Evolutionary conservation across 2,888 invertebrate species (phyloP).

Genomic region (Eugnorisma glareosa): DNA sequence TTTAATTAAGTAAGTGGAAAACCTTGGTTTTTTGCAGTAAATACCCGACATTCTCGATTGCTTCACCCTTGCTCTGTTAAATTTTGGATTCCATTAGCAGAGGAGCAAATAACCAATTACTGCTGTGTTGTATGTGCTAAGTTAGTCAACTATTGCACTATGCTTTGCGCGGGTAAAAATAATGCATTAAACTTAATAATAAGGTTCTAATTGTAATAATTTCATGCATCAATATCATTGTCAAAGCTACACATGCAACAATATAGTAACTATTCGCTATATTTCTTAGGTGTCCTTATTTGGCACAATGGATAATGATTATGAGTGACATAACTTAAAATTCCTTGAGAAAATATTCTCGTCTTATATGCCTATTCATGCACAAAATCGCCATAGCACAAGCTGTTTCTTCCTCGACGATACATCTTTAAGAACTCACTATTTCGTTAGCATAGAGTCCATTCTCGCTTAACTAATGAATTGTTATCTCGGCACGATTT

Average conservation of each 20-base stretch:
- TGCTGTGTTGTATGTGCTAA: slow-evolving; percentile 1
- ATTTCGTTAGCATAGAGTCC: slow-evolving; percentile 11
- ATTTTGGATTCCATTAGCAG: slow-evolving; percentile 25
- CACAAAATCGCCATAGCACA: slow-evolving; percentile 27
- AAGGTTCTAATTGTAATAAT: background rate
- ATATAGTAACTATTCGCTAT: background rate
- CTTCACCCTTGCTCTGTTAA: slow-evolving; percentile 15
- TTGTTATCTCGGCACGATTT: slow-evolving; percentile 34
- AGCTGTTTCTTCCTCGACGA: slow-evolving; percentile 9
- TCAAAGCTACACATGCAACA: background rate
- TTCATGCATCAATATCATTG: background rate
- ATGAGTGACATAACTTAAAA: background rate
- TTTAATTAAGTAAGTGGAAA: slow-evolving; percentile 43
- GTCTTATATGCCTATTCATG: slow-evolving; percentile 34
- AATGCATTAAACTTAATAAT: background rate
- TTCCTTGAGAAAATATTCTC: slow-evolving; percentile 11
- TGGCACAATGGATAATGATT: background rate
- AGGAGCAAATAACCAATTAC: slow-evolving; percentile 15
- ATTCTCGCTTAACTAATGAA: slow-evolving; percentile 18
- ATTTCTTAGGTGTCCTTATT: background rate
- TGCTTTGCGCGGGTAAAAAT: background rate
- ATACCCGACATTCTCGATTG: slow-evolving; percentile 19
- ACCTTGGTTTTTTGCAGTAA: slow-evolving; percentile 47
- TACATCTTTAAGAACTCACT: slow-evolving; percentile 5
- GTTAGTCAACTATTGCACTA: slow-evolving; percentile 6